Evolutionary conservation across 2,113 vertebrate species (phyloP).

Genomic region (Cryptoleucopteryx plumbea): DNA sequence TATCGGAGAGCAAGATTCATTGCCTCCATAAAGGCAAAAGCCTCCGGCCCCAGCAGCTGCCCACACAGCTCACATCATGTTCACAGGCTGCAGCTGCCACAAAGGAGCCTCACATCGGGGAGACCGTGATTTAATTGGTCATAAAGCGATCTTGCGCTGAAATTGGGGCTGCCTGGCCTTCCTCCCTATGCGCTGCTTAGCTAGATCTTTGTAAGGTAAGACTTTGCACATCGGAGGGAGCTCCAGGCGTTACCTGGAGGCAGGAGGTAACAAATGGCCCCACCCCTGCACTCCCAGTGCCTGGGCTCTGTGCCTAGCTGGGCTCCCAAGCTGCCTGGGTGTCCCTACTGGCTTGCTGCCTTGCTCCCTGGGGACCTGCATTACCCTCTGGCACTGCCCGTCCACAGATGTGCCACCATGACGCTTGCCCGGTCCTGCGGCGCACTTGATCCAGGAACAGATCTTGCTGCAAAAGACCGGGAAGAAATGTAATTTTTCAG

Average conservation of each 20-base stretch:
- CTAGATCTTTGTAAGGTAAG: too few relatives aligned
- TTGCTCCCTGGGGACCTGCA: neutral
- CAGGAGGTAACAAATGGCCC: neutral
- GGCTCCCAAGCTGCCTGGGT: fast-evolving
- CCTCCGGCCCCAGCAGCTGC: neutral
- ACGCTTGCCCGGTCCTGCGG: neutral
- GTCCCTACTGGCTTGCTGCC: neutral
- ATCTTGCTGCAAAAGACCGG: neutral
- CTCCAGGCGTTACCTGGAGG: too few relatives aligned
- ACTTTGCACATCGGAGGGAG: too few relatives aligned
- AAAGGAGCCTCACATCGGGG: neutral
- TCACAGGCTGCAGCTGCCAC: neutral
- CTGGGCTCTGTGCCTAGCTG: neutral
- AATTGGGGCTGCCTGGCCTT: neutral
- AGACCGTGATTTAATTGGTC: neutral
- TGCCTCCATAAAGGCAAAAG: neutral
- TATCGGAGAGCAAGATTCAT: too few relatives aligned
- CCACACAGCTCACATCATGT: neutral
- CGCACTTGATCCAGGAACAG: neutral
- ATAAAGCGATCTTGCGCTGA: fast-evolving
- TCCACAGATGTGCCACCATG: neutral
- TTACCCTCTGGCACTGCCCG: too few relatives aligned
- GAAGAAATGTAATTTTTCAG: neutral
- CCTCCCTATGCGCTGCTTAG: neutral
- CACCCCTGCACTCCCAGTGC: neutral